Conservation (phyloP, 2,888 invertebrate genomes). For the Ferrisia virgata region DNA sequence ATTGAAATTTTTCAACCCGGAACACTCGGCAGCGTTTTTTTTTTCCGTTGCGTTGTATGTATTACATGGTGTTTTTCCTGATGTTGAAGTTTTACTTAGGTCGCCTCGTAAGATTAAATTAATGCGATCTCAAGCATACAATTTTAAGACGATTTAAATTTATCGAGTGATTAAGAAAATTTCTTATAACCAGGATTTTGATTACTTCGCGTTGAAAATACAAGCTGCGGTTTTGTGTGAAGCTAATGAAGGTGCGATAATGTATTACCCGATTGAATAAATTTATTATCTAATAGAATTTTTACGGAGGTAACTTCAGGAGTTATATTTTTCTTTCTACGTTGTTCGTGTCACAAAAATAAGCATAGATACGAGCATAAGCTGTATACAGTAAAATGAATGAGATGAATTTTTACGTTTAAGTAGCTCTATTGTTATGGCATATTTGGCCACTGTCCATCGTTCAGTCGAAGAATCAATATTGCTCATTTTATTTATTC, state of each 20-base stretch:
- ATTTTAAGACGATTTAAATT: no score
- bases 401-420: background rate
- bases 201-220: background rate
- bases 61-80: no score
- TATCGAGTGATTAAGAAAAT: no score
- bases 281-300: background rate
- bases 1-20: conserved; percentile 15
- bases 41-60: background rate
- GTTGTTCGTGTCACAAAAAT: background rate
- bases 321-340: background rate
- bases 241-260: background rate
- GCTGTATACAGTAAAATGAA: background rate
- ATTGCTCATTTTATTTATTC: conserved; percentile 24
- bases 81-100: background rate
- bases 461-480: background rate
- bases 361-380: no score
- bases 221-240: background rate
- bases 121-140: background rate
- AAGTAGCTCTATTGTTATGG: background rate
- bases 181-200: no score
- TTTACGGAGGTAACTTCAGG: background rate
- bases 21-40: background rate
- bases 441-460: conserved; percentile 26
- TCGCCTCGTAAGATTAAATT: background rate
- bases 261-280: background rate